Evolutionary conservation across 2,113 vertebrate genomes (phyloP), one percentile per base, ranked within the genome.

Genomic region (Elephas maximus): DNA sequence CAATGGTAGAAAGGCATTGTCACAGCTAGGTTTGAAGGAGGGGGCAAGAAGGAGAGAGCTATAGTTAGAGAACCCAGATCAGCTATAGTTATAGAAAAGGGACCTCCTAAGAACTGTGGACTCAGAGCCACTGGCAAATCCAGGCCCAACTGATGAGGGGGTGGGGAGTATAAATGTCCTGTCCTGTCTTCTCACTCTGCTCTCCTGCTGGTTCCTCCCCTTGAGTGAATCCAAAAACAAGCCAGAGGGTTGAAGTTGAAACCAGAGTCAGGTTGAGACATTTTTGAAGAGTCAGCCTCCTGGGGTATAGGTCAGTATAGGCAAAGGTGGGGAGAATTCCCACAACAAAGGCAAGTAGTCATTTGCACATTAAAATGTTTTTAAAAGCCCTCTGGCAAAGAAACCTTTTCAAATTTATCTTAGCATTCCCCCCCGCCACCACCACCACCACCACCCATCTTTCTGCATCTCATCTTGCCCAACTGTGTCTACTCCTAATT

Each of bases 401-500:
- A 83, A 80, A 83, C 44, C 11, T 73, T 79, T 94, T 93, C 69
- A 33, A 63, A 94, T 88, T 84, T 74, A 24, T 78, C 21, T 78
- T 62, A 41, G 8, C 82, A 53, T 20, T 62, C 14, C 17, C 37
- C 37, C 37, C 37, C 37, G 37, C 37, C 37, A 37, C 37, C 37
- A 37, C 37, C 37, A 37, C 37, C 37, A 37, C 37, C 37, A 37
- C 37, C 37, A 37, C 37, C 37, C 37, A 80, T 74, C 67, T 92
- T 94, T 81, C 73, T 44, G 63, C 93, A 87, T 84, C 83, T 85
- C 67, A 84, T 87, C 90, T 87, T 71, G 23, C 67, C 78, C 78
- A 93, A 85, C 45, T 95, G 45, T 63, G 78, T 89, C 83, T 86
- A 28, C 63, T 97, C 81, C 87, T 80, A 88, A 93, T 69, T 93